Base-by-base conservation (phyloP, 2,797 vertebrate species). In the Falco cherrug region DNA sequence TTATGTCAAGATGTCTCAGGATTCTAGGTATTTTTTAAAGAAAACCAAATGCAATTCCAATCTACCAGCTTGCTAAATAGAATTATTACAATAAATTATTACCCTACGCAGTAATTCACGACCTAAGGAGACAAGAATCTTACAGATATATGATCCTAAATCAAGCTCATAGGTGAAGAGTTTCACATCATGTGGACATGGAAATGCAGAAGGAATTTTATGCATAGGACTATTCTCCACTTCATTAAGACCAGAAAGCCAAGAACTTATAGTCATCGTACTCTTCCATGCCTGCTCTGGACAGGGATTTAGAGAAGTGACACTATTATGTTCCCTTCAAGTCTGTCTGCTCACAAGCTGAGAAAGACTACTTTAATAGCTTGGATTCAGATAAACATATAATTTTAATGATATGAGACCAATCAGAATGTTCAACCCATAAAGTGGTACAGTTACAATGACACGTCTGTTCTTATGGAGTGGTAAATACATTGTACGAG, bases 381-480 rank as follows among this genome's bases (percentile, higher is more conserved):
- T 47, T 50, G 15, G 29, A 45, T 74, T 50, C 39, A 80, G 31
- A 56, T 5, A 64, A 73, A 81, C 15, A 45, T 8, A 51, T 29
- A 5, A 71, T 60, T 70, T 74, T 80, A 60, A 83, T 69, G 19
- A 43, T 7, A 28, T 2, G 14, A 73, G 31, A 77, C 5, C 68
- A 84, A 7, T 53, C 41, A 65, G 28, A 76, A 71, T 9, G 26
- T 71, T 69, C 45, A 53, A 12, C 8, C 14, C 9, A 41, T 29
- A n/a, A 93, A 79, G n/a, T 35, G 51, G 57, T 41, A n/a, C 8
- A 31, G 28, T 68, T 60, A 48, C 0, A 0, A 50, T 50, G 35
- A 59, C 63, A 50, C 0, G 1, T 26, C 50, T 85, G 26, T 39
- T 87, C 56, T 88, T 63, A 56, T 3, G 5, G 28, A 19, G 11